These are phyloP conservation scores for Deroplatys truncata DNA, from an alignment of 2,888 invertebrate genomes.

Conservation along the genomic window DNA sequence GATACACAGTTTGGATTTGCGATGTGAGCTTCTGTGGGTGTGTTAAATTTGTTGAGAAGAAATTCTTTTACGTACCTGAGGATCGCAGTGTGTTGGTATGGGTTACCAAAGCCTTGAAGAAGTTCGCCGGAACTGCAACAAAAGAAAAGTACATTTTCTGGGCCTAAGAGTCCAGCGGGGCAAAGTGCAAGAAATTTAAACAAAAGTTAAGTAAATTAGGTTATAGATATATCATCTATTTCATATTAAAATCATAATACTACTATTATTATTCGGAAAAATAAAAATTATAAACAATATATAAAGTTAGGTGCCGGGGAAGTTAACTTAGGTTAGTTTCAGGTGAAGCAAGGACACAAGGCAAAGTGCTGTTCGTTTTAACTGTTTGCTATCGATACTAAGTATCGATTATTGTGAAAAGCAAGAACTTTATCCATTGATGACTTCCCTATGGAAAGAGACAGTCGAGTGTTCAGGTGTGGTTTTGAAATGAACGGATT, in stretches of 20 bases:
- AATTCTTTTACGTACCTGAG: background rate
- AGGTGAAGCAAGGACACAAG: background rate
- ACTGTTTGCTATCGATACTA: background rate
- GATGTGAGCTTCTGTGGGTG: background rate
- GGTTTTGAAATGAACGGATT: background rate
- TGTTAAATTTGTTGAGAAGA: background rate
- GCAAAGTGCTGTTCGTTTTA: background rate
- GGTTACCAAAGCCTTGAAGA: background rate
- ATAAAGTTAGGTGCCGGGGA: background rate
- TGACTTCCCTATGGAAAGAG: background rate
- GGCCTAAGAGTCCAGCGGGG: background rate
- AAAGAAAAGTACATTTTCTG: background rate
- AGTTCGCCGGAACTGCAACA: background rate
- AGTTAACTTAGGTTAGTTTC: background rate
- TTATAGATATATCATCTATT: background rate
- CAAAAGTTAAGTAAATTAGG: background rate
- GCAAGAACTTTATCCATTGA: background rate
- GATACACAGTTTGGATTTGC: background rate
- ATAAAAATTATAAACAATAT: background rate
- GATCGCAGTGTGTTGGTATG: background rate
- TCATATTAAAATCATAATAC: background rate
- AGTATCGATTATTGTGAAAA: background rate
- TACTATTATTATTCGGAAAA: background rate
- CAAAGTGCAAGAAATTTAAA: slow-evolving; percentile 9
- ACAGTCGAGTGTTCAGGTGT: background rate